Evolutionary conservation across 2,888 invertebrate species (phyloP).

Genomic region (Chymomyza procnemis): DNA sequence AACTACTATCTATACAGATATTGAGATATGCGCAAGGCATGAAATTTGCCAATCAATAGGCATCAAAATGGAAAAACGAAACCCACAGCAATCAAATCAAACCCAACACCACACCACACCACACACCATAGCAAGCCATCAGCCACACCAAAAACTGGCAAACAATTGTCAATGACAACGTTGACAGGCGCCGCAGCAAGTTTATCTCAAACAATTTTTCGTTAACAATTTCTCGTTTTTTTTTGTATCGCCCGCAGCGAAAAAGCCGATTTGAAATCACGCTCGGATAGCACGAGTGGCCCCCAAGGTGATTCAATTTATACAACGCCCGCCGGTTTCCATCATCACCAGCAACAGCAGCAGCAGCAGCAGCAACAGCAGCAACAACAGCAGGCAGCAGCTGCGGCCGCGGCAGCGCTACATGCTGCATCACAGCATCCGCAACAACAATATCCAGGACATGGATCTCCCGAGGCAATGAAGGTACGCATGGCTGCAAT

Average conservation of each 20-base stretch:
- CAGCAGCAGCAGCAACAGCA: conserved; percentile 68
- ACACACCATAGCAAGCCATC: not conserved
- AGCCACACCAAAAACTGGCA: conserved; percentile 6
- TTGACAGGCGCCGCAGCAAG: conserved; percentile 20
- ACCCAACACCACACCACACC: conserved; percentile 21
- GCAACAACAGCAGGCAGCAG: conserved; percentile 50
- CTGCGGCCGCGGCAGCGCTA: conserved; percentile 53
- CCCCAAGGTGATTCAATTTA: conserved; percentile 88
- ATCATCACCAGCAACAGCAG: conserved; percentile 75
- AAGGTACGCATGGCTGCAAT: conserved; percentile 94
- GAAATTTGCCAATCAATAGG: conserved; percentile 62
- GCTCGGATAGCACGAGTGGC: conserved; percentile 80
- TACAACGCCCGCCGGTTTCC: conserved; percentile 81
- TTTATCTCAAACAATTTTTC: conserved; percentile 30
- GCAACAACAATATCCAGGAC: conserved; percentile 72
- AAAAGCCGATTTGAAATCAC: conserved; percentile 79
- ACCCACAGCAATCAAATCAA: conserved; percentile 1
- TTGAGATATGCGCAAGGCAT: conserved; percentile 56
- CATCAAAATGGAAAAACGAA: conserved; percentile 29
- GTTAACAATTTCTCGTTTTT: conserved; percentile 52
- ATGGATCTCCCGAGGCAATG: conserved; percentile 86
- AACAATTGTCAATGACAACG: conserved; percentile 45
- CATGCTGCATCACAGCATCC: conserved; percentile 67
- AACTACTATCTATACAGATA: conserved; percentile 50
- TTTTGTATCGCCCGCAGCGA: conserved; percentile 67